phyloP scores from a whole-genome alignment of 2,888 invertebrate genomes.

The Trachelus stipa region DNA sequence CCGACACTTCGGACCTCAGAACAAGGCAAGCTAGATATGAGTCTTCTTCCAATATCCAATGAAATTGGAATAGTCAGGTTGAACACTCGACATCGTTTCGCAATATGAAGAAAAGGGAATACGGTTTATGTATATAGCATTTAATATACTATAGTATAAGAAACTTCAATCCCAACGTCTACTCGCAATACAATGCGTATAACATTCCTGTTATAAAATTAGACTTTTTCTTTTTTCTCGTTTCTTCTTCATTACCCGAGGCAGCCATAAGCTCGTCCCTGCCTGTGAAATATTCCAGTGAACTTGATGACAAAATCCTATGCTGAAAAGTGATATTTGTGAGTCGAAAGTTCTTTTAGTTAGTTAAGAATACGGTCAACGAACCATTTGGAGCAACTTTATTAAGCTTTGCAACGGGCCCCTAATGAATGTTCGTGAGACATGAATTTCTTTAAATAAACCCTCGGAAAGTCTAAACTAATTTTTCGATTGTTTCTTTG shows the following conservation, averaged over 20 bases:
- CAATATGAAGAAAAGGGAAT: background rate
- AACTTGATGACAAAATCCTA: too few relatives aligned
- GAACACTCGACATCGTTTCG: background rate
- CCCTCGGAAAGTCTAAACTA: too few relatives aligned
- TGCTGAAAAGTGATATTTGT: too few relatives aligned
- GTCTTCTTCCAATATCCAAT: background rate
- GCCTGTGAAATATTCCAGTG: background rate
- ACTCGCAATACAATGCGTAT: background rate
- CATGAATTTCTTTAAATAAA: too few relatives aligned
- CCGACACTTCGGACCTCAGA: conserved; percentile 1
- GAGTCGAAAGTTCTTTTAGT: too few relatives aligned
- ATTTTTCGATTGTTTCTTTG: too few relatives aligned
- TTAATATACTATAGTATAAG: background rate
- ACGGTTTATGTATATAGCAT: too few relatives aligned
- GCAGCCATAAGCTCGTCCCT: background rate
- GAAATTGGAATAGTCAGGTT: background rate
- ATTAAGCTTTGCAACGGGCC: too few relatives aligned
- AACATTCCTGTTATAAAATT: background rate
- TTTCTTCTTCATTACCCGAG: background rate
- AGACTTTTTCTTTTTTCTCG: background rate
- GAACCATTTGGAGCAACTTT: too few relatives aligned
- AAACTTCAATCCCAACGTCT: background rate
- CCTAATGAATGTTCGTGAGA: too few relatives aligned
- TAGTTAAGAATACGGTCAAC: too few relatives aligned
- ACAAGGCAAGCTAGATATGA: background rate